Percentiles rank a stretch among this genome's conserved stretches.
These are phyloP conservation scores for Oppia nitens DNA, from an alignment of 1,140 invertebrate species.

Conservation along the genomic window DNA sequence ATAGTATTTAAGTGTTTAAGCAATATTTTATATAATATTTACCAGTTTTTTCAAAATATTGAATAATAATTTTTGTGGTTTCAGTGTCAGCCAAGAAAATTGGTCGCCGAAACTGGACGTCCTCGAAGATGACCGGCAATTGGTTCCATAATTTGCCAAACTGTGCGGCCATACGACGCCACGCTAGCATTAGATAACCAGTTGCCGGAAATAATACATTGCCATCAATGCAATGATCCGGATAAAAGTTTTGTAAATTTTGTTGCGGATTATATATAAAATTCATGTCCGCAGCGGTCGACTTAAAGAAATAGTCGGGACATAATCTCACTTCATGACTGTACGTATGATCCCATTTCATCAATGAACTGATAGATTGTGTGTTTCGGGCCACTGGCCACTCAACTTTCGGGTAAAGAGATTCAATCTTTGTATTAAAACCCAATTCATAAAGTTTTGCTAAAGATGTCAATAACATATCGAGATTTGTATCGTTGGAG, in stretches of 20 bases:
- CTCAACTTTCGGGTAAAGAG: too few species aligned
- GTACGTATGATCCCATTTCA: constrained; percentile 36
- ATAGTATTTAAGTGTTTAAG: too few species aligned
- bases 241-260: constrained; percentile 48
- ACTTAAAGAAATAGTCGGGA: constrained; percentile 5
- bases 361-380: too few species aligned
- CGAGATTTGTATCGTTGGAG: constrained; percentile 31
- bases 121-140: constrained; percentile 47
- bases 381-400: too few species aligned
- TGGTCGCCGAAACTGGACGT: too few species aligned
- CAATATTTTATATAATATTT: too few species aligned
- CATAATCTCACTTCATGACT: constrained; percentile 8
- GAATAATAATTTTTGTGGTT: constrained; percentile 53
- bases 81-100: constrained; percentile 30
- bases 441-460: constrained; percentile 56
- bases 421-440: constrained; percentile 41
- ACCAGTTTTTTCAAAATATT: constrained; percentile 69
- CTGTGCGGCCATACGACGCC: constrained; percentile 77
- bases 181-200: too few species aligned
- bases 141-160: constrained; percentile 81
- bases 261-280: constrained; percentile 46
- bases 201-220: constrained; percentile 83
- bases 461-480: constrained; percentile 9
- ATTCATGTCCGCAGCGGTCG: neutral
- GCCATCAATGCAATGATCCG: constrained; percentile 84